Evolutionary conservation across 2,888 invertebrate species (phyloP).

Genomic region (Acanthoscelides obtectus): DNA sequence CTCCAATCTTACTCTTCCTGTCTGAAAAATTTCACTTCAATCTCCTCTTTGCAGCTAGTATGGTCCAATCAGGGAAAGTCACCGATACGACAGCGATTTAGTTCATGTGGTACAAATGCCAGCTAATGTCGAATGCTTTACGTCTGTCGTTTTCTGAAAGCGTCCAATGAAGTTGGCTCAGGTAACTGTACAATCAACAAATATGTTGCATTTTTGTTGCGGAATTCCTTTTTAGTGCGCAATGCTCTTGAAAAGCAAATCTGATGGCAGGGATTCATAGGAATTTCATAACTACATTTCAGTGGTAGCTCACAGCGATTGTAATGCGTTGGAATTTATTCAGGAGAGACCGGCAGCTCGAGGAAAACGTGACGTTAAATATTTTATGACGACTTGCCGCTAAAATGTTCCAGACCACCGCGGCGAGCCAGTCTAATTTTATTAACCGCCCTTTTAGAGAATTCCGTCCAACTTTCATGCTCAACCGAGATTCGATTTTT

Average conservation of each 20-base stretch:
- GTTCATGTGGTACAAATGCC: too few species aligned
- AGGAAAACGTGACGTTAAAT: slow-evolving; percentile 3
- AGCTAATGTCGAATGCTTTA: too few species aligned
- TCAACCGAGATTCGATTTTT: neutral
- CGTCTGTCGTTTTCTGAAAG: too few species aligned
- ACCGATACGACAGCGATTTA: too few species aligned
- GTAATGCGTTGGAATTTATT: neutral
- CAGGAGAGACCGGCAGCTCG: neutral
- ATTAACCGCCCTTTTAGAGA: neutral
- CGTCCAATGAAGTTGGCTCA: too few species aligned
- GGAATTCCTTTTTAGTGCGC: too few species aligned
- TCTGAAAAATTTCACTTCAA: too few species aligned
- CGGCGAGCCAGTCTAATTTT: neutral
- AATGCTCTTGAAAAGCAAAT: neutral
- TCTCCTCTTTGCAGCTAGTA: too few species aligned
- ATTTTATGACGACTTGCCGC: slow-evolving; percentile 2
- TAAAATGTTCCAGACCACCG: neutral
- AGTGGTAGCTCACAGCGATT: neutral
- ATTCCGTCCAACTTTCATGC: neutral
- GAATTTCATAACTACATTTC: neutral
- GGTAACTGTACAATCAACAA: too few species aligned
- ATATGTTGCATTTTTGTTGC: too few species aligned
- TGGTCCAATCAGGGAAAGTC: too few species aligned
- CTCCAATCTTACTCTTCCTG: too few species aligned
- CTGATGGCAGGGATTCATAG: neutral